Conservation (phyloP, 2,888 invertebrate species). For the Argynnis bischoffii region DNA sequence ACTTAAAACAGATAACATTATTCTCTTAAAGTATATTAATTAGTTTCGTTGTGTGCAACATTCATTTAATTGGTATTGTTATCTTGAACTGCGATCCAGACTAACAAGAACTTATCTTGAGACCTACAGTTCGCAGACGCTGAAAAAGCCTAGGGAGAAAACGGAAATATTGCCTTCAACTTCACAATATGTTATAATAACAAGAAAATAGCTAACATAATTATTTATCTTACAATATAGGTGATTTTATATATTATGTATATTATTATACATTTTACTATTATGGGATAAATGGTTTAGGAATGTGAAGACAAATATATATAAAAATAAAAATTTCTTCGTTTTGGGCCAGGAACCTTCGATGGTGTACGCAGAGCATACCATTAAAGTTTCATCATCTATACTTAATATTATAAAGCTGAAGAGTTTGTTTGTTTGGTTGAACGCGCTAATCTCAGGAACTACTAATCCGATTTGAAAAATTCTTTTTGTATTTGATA, state of each 20-base stretch:
- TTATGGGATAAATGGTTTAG: too few relatives aligned
- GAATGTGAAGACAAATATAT: too few relatives aligned
- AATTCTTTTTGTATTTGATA: too few relatives aligned
- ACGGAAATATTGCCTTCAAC: slow-evolving; percentile 27
- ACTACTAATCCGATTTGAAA: too few relatives aligned
- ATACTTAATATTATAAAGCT: too few relatives aligned
- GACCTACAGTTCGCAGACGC: slow-evolving; percentile 39
- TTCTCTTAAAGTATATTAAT: slow-evolving; percentile 48
- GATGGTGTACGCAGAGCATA: too few relatives aligned
- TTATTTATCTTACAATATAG: not conserved
- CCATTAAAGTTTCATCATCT: too few relatives aligned
- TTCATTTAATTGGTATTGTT: slow-evolving; percentile 69
- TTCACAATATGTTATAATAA: slow-evolving; percentile 14
- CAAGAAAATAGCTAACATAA: not conserved
- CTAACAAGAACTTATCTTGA: slow-evolving; percentile 43
- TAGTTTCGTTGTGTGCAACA: slow-evolving; percentile 62
- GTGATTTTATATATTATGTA: not conserved
- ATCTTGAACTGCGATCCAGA: slow-evolving; percentile 47
- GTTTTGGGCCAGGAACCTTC: too few relatives aligned
- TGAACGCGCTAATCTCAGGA: too few relatives aligned
- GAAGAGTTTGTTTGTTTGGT: too few relatives aligned
- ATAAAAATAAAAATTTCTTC: too few relatives aligned
- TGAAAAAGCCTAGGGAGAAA: slow-evolving; percentile 43
- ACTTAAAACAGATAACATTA: slow-evolving; percentile 11
- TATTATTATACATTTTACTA: not conserved